phyloP scores from a whole-genome alignment of 2,888 invertebrate genomes.

The Dilophus febrilis region DNA sequence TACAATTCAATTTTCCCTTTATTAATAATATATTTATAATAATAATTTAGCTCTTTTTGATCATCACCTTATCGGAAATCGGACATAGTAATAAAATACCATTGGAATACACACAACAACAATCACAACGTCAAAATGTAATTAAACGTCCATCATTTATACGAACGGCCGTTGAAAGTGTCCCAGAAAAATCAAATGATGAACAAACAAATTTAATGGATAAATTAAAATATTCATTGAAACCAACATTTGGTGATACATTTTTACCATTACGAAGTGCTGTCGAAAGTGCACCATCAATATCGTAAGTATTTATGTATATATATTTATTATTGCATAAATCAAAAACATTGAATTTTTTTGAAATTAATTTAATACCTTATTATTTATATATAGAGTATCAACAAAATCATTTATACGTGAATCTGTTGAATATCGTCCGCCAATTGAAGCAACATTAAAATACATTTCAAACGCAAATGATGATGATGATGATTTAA shows the following conservation, averaged over 20 bases:
- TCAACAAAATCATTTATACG: slow-evolving; percentile 19
- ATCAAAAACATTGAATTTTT: not conserved
- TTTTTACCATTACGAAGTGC: slow-evolving; percentile 52
- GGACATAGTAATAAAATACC: no score
- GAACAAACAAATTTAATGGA: not conserved
- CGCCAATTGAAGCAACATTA: slow-evolving; percentile 3
- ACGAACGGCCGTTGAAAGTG: slow-evolving; percentile 26
- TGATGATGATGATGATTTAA: slow-evolving; percentile 7
- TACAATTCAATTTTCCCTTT: no score
- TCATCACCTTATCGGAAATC: no score
- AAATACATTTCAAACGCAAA: slow-evolving; percentile 13
- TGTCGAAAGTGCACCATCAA: slow-evolving; percentile 50
- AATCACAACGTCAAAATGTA: no score
- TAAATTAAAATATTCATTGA: slow-evolving; percentile 16
- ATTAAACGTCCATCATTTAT: slow-evolving; percentile 24
- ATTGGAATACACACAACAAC: no score
- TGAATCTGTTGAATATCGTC: slow-evolving; percentile 22
- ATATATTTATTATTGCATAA: no score
- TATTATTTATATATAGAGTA: slow-evolving; percentile 10
- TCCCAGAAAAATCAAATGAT: slow-evolving; percentile 12
- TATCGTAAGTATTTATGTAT: slow-evolving; percentile 2
- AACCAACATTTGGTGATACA: slow-evolving; percentile 22
- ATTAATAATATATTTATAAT: no score
- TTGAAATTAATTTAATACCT: slow-evolving; percentile 2
- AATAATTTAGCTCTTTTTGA: no score